Evolutionary conservation across 2,113 vertebrate species (phyloP), one percentile per base, ranked within the genome.

Genomic region (Neodontobutis hainanensis): DNA sequence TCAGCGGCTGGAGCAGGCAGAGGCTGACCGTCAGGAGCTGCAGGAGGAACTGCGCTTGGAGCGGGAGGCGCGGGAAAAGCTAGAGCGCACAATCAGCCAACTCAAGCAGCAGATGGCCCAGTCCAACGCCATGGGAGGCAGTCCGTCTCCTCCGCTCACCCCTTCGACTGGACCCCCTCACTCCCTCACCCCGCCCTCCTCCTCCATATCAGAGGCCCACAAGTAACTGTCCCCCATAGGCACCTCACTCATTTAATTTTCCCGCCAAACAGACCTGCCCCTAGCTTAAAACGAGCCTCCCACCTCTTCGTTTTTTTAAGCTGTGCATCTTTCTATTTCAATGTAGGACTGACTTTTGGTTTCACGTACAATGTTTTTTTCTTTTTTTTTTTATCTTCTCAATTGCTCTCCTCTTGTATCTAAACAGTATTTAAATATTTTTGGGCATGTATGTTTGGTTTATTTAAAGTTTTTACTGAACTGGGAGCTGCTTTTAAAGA

Each of bases 21-120:
- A 98, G 88, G 93, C 94, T 0, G 97, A 98, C 34, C 93, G 97
- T n/a, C 93, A 94, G 84, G 96, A 98, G 72, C 94, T 98, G 70
- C 97, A 98, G 59, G 96, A 97, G 57, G 96, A 98, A 69, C 93
- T 99, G 83, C 92, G 94, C 49, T 88, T 92, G 80, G 97, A 99
- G 63, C 92, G 97, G 58, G 96, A 98, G 82, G 96, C 96, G 5
- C 93, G 97, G 57, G 94, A 96, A 67, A 95, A 95, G 66, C 77
- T 99, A 63, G 96, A 98, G 92, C 84, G 93, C 90, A 95, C 95
- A 80, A 97, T 99, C 70, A 87, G 90, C 70, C 96, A 97, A 52
- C 87, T 98, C 78, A 95, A 95, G 88, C 92, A 95, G 65, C 97
- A 99, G 92, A 97, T 99, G 88, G 87, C 62, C 60, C 86, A 82